Percentiles rank a stretch among this genome's conserved stretches.
These are phyloP conservation scores for Dicentrarchus labrax DNA, from an alignment of 2,113 vertebrate species.

Conservation along the genomic window DNA sequence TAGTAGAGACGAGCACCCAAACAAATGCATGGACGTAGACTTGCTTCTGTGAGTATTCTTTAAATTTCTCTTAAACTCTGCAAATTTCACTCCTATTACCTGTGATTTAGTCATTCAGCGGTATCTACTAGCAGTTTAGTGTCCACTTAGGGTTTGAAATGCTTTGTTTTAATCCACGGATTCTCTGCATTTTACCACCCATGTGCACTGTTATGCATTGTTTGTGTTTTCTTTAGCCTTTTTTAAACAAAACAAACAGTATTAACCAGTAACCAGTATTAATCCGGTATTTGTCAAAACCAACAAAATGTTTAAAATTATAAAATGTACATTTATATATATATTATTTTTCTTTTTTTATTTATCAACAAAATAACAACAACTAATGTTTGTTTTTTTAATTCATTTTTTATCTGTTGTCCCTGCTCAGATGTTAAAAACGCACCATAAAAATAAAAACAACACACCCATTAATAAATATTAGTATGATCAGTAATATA, in stretches of 20 bases:
- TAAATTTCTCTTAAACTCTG: background rate
- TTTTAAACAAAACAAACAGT: background rate
- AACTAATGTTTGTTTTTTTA: background rate
- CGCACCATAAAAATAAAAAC: background rate
- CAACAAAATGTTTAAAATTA: background rate
- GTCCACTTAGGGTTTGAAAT: background rate
- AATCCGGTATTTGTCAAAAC: background rate
- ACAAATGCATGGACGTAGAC: slow-evolving; percentile 81
- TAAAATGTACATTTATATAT: background rate
- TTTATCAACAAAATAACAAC: no score
- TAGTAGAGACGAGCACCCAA: slow-evolving; percentile 60
- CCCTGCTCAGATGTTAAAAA: background rate
- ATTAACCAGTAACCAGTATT: background rate
- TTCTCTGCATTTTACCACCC: background rate
- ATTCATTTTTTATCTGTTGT: background rate
- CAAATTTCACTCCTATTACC: background rate
- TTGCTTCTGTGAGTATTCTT: slow-evolving; percentile 81
- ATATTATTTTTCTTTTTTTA: background rate
- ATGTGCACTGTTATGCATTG: background rate
- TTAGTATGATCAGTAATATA: background rate
- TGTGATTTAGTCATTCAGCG: background rate
- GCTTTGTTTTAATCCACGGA: background rate
- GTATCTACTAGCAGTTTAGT: background rate
- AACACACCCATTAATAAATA: background rate
- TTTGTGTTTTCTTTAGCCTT: background rate